Conservation (phyloP, 2,888 invertebrate species). For the Sipunculus nudus region DNA sequence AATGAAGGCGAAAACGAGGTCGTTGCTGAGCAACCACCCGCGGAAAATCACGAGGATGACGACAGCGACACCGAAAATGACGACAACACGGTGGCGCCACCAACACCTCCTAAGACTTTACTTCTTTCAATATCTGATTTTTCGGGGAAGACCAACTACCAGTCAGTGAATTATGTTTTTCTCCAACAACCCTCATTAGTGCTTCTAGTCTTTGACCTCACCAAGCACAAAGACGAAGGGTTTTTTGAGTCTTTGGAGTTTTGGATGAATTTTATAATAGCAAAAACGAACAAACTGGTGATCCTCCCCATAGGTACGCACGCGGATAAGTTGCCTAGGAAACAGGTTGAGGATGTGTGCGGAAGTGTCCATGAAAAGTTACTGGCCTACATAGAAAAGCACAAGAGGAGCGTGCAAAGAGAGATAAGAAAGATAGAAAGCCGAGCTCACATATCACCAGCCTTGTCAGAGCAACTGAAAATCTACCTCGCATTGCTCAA, state of each 20-base stretch:
- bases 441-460: conserved; percentile 56
- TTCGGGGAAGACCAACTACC: conserved; percentile 58
- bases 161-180: conserved; percentile 54
- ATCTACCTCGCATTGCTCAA: conserved; percentile 53
- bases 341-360: conserved; percentile 31
- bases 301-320: conserved; percentile 61
- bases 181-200: conserved; percentile 58
- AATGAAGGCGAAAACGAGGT: no score
- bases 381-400: conserved; percentile 40
- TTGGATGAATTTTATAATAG: conserved; percentile 64
- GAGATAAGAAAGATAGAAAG: conserved; percentile 55
- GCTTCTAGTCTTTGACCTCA: conserved; percentile 59
- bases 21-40: conserved; percentile 1
- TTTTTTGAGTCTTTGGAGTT: conserved; percentile 56
- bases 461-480: conserved; percentile 59
- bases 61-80: conserved; percentile 22
- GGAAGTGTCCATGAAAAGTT: conserved; percentile 44
- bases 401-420: conserved; percentile 42
- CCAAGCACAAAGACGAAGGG: conserved; percentile 47
- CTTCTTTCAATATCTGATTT: conserved; percentile 52
- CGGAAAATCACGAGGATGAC: conserved; percentile 13
- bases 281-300: conserved; percentile 55
- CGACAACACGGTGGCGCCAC: conserved; percentile 24
- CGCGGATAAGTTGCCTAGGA: conserved; percentile 46
- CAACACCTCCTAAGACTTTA: conserved; percentile 12